Conservation (phyloP, 2,113 vertebrate genomes). For the Myrmecobius fasciatus region DNA sequence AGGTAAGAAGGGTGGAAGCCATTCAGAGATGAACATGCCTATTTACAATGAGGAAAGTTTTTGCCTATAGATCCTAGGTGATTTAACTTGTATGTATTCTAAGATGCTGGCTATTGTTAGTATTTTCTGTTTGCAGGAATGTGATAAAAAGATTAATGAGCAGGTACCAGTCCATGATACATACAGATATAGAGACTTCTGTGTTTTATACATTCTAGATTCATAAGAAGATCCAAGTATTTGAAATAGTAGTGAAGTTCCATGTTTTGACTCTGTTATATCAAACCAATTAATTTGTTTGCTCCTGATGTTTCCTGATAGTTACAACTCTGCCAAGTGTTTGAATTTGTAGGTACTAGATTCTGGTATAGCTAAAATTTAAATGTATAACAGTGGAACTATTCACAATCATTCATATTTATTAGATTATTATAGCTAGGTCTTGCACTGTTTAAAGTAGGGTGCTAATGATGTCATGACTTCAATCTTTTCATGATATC, state of each 20-base stretch:
- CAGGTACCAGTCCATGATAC: neutral
- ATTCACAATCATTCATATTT: neutral
- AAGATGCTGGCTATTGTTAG: neutral
- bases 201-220: neutral
- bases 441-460: neutral
- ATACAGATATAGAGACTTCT: neutral
- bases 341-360: neutral
- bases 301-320: neutral
- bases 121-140: neutral
- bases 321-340: neutral
- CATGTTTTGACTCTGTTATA: neutral
- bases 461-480: neutral
- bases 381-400: neutral
- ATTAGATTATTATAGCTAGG: neutral
- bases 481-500: neutral
- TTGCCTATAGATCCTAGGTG: neutral
- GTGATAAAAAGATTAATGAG: neutral
- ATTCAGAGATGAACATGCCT: neutral
- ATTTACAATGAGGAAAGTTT: neutral
- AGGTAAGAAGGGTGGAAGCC: neutral
- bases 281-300: neutral
- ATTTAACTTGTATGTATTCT: neutral
- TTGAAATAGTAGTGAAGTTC: neutral
- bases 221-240: neutral
- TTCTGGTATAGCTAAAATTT: neutral